Evolutionary conservation across 2,888 invertebrate genomes (phyloP), one percentile per base, ranked within the genome.

Genomic region (Brachypalpus laphriformis): DNA sequence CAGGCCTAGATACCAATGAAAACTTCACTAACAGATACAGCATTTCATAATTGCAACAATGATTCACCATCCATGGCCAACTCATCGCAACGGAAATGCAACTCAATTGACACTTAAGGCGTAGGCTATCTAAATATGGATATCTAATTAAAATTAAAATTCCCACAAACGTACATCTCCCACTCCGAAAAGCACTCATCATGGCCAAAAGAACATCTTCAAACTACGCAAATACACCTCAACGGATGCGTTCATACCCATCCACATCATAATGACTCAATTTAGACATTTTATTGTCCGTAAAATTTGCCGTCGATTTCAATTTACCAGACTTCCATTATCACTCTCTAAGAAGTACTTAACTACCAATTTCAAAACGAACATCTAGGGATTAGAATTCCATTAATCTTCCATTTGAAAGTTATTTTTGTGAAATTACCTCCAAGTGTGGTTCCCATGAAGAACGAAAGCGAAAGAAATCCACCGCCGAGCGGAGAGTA

Each of bases 141-240:
- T 28, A 7, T 66, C 66, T 51, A 42, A 66, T 74, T 68, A 68
- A 68, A 66, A 68, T 74, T 74, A 59, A 31, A 66, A 80, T 18
- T 51, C 66, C 66, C 76, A 51, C 65, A 22, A 57, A 7, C 22
- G 18, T 16, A 20, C 9, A 34, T 31, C 16, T 45, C 71, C 68
- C 68, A 81, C 74, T 68, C 37, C 28, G 8, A 42, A 54, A 54
- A 42, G 42, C 28, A 20, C 16, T 25, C n/a, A 42, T 63, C 51
- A 51, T n/a, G 25, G 49, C 25, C 61, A 25, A 4, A 42, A 51
- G 28, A 72, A 61, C 57, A 14, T 71, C 57, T 59, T 71, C 37
- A 3, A 49, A 49, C 25, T 45, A 37, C 49, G 72, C 54, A 61
- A 5, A 70, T 14, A 71, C 57, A 25, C 51, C 37, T 51, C 37